Evolutionary conservation across 2,113 vertebrate genomes (phyloP).

Genomic region (Pomatorhinus ruficollis): DNA sequence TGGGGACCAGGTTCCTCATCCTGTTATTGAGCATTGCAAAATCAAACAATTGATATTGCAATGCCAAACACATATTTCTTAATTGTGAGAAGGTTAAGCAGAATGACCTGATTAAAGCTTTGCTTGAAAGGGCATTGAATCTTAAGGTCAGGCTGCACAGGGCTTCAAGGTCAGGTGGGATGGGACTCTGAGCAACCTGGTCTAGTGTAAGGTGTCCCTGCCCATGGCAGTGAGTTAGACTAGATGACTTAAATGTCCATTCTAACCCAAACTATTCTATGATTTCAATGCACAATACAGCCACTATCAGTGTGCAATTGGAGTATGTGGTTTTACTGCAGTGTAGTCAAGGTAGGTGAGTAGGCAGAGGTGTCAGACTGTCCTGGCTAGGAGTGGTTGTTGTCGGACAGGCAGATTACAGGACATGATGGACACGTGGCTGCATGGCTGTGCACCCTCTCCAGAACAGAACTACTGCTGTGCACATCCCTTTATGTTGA

Average conservation of each 20-base stretch:
- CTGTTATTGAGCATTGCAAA: not conserved
- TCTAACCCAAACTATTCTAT: not conserved
- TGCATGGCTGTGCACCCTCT: not conserved
- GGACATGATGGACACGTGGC: rapidly evolving
- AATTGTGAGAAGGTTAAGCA: not conserved
- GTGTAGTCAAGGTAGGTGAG: not conserved
- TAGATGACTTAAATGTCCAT: not conserved
- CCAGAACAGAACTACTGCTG: not conserved
- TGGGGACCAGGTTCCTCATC: not conserved
- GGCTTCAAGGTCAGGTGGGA: not conserved
- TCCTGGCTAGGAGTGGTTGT: not conserved
- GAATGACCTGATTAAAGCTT: not conserved
- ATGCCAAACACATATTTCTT: not conserved
- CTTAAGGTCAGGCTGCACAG: not conserved
- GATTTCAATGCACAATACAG: not conserved
- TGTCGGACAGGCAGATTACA: not conserved
- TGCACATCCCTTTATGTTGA: not conserved
- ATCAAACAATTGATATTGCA: not conserved
- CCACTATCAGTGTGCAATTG: not conserved
- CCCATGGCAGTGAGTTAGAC: too few species aligned
- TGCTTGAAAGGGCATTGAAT: not conserved
- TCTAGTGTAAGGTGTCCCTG: not conserved
- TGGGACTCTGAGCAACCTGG: not conserved
- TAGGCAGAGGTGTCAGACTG: not conserved
- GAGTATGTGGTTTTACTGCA: not conserved